phyloP scores from a whole-genome alignment of 2,113 vertebrate species.

The Hippocampus barbouri region DNA sequence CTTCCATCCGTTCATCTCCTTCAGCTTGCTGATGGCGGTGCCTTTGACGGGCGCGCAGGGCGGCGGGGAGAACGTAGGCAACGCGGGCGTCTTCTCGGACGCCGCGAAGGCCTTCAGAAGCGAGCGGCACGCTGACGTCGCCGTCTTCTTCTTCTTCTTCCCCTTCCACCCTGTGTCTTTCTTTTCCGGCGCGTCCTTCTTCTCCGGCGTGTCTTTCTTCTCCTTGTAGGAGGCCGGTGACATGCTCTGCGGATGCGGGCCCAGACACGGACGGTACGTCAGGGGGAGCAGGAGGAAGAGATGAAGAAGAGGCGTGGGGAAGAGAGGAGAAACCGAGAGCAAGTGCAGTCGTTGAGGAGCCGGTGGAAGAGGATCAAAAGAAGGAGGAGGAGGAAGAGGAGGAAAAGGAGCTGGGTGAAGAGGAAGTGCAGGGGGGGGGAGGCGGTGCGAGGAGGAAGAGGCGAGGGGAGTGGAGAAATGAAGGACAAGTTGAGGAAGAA shows the following conservation, averaged over 20 bases:
- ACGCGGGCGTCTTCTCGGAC: slow-evolving; percentile 57
- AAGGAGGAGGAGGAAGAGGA: not conserved
- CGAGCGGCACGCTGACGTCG: slow-evolving; percentile 18
- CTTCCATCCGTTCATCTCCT: slow-evolving; percentile 71
- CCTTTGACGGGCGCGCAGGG: slow-evolving; percentile 63
- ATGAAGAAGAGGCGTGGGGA: no score
- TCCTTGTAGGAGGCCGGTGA: slow-evolving; percentile 49
- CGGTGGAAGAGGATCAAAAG: not conserved
- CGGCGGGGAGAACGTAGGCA: slow-evolving; percentile 58
- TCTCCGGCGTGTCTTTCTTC: slow-evolving; percentile 52
- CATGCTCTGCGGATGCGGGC: slow-evolving; percentile 52
- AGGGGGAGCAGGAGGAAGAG: no score
- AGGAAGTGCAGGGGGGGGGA: no score
- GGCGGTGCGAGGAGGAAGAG: no score
- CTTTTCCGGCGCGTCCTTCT: slow-evolving; percentile 23
- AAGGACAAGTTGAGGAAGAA: no score
- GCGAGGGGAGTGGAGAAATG: no score
- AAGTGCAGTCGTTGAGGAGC: not conserved
- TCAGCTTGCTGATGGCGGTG: slow-evolving; percentile 56
- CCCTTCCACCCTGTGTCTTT: not conserved
- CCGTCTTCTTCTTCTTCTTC: not conserved
- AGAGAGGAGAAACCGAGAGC: not conserved
- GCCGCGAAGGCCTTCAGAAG: slow-evolving; percentile 62
- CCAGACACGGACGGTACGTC: not conserved
- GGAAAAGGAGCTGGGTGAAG: no score